Evolutionary conservation across 1,140 invertebrate species (phyloP).

Genomic region (Diachasmimorpha longicaudata): DNA sequence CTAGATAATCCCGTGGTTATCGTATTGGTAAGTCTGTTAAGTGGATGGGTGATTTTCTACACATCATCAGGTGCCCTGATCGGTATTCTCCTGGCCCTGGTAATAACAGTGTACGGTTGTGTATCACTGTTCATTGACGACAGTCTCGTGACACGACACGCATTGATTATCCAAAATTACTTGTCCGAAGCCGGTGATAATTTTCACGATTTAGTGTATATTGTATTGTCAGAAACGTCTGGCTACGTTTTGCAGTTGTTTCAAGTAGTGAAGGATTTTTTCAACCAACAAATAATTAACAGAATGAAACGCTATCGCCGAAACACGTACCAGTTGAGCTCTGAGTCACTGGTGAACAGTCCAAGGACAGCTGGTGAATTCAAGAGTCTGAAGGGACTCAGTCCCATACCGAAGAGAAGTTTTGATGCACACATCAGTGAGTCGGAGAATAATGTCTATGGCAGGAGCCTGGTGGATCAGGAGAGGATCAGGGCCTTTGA

Average conservation of each 20-base stretch:
- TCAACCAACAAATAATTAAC: conserved; percentile 16
- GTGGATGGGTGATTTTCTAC: conserved; percentile 49
- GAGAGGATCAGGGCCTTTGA: not conserved
- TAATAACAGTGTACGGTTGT: conserved; percentile 49
- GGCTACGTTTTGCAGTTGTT: conserved; percentile 9
- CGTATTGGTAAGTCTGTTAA: conserved; percentile 49
- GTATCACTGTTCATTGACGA: conserved; percentile 55
- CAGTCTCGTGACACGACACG: conserved; percentile 47
- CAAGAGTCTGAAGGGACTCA: conserved; percentile 30
- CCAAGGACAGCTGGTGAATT: conserved; percentile 28
- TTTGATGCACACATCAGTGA: not conserved
- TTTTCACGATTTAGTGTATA: conserved; percentile 24
- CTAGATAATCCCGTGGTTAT: conserved; percentile 47
- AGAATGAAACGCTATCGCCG: conserved; percentile 39
- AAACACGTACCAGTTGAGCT: conserved; percentile 44
- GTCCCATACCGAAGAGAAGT: conserved; percentile 35
- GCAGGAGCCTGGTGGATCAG: not conserved
- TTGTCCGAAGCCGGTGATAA: conserved; percentile 32
- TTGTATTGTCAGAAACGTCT: conserved; percentile 5
- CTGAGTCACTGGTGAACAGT: conserved; percentile 28
- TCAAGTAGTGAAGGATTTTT: conserved; percentile 19
- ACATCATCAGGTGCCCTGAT: conserved; percentile 51
- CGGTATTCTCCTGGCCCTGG: conserved; percentile 41
- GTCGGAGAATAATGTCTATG: conserved; percentile 21
- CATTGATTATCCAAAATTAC: conserved; percentile 36